phyloP scores from a whole-genome alignment of 2,888 invertebrate species.

The Limnephilus auricula region DNA sequence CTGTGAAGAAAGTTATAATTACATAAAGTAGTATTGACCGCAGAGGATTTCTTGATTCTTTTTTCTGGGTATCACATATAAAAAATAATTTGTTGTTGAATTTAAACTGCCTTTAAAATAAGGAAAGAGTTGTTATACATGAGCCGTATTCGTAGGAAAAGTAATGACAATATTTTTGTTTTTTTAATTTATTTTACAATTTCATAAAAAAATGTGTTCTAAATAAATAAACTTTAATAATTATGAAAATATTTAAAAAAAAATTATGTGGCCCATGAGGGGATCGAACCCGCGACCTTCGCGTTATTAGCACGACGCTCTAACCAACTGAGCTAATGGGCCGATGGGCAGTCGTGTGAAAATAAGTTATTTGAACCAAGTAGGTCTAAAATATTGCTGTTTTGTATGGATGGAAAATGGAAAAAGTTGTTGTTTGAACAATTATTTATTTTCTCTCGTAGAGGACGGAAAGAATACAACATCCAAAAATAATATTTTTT shows the following conservation, averaged over 20 bases:
- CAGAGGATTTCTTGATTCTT: not conserved
- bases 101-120: too few relatives aligned
- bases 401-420: too few relatives aligned
- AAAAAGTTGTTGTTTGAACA: too few relatives aligned
- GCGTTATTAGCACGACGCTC: constrained; percentile 67
- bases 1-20: not conserved
- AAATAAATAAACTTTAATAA: too few relatives aligned
- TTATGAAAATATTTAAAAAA: constrained; percentile 49
- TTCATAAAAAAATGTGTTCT: not conserved
- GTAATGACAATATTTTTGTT: too few relatives aligned
- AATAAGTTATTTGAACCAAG: not conserved
- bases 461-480: not conserved
- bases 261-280: constrained; percentile 65
- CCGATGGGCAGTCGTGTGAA: not conserved
- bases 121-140: too few relatives aligned
- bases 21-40: not conserved
- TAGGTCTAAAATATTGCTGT: too few relatives aligned
- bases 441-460: too few relatives aligned
- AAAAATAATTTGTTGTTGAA: not conserved
- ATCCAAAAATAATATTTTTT: not conserved
- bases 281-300: constrained; percentile 67
- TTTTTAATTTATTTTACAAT: not conserved
- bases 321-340: constrained; percentile 67
- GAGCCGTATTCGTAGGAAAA: too few relatives aligned
- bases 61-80: not conserved